A percentile compares a stretch with the other conserved stretches of the same genome.
phyloP scores from a whole-genome alignment of 2,113 vertebrate genomes.

The Psilopogon haemacephalus region DNA sequence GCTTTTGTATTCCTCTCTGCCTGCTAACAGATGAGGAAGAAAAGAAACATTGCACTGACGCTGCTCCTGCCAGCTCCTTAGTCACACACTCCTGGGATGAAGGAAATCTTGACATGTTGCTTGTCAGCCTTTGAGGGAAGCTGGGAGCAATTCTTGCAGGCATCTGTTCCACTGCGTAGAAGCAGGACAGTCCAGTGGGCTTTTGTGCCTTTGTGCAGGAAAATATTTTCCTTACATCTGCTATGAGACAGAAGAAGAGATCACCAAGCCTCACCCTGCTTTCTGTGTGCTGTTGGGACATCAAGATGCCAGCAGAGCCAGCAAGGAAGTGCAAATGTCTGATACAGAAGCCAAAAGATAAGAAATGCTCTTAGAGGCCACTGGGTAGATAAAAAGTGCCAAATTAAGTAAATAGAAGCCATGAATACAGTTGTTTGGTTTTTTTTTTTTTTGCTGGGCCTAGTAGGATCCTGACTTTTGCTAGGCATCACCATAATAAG shows the following conservation, averaged over 20 bases:
- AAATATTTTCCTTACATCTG: background rate
- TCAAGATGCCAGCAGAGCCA: background rate
- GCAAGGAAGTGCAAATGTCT: background rate
- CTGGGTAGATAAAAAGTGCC: background rate
- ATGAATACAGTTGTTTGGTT: too few species aligned
- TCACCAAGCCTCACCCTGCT: background rate
- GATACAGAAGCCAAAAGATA: background rate
- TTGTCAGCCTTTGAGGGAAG: background rate
- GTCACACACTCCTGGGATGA: background rate
- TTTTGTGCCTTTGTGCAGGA: background rate
- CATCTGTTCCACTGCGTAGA: background rate
- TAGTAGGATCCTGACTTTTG: background rate
- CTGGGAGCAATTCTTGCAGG: background rate
- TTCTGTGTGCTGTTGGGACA: background rate
- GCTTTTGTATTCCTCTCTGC: background rate
- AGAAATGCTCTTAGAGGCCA: background rate
- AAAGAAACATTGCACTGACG: background rate
- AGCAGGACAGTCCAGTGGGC: background rate
- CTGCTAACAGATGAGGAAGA: background rate
- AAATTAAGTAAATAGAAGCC: background rate
- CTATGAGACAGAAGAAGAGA: background rate
- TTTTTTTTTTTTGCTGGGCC: background rate
- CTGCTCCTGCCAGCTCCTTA: background rate
- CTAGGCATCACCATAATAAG: background rate
- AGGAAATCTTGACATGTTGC: background rate